Conservation (phyloP, 2,113 vertebrate genomes). For the Sphyrna mokarran region DNA sequence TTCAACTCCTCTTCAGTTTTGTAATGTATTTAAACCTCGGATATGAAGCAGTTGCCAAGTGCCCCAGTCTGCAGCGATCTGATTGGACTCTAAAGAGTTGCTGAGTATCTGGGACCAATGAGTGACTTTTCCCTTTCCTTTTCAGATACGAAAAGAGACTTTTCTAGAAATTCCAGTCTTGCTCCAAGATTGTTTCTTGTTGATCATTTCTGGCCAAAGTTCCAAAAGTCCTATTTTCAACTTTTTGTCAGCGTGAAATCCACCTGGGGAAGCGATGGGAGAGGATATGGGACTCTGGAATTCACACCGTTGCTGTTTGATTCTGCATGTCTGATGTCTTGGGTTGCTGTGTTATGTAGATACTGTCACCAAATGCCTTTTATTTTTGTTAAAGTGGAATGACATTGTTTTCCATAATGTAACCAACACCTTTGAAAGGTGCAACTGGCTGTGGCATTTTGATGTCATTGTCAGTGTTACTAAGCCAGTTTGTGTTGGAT, state of each 20-base stretch:
- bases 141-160: slow-evolving; percentile 90
- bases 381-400: neutral
- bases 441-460: neutral
- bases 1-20: no score
- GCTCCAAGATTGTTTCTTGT: neutral
- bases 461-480: neutral
- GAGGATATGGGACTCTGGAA: neutral
- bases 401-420: neutral
- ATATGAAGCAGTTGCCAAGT: no score
- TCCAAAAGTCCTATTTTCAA: neutral
- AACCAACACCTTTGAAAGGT: neutral
- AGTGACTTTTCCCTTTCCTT: neutral
- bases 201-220: neutral
- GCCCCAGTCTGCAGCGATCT: no score
- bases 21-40: no score
- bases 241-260: neutral
- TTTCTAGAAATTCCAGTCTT: slow-evolving; percentile 56
- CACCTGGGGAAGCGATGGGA: neutral
- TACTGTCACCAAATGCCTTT: neutral
- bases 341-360: neutral
- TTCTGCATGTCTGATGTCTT: neutral
- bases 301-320: neutral
- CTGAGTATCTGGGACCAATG: neutral
- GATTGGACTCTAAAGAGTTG: no score
- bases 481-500: neutral